These are phyloP conservation scores for Lucifuga dentata DNA, from an alignment of 2,113 vertebrate species.

Conservation along the genomic window DNA sequence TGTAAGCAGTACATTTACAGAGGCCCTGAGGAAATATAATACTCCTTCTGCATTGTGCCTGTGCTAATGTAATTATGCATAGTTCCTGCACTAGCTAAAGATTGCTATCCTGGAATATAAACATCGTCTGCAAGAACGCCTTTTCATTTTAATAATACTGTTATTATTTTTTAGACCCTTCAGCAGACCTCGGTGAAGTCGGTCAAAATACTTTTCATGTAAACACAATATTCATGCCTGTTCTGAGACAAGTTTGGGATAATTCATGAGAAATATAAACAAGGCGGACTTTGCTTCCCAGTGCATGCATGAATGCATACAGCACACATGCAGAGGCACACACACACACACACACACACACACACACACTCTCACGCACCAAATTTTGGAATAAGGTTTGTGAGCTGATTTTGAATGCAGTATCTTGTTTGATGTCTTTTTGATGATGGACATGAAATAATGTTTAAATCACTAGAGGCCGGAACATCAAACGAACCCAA, in stretches of 20 bases:
- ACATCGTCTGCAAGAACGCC: slow-evolving; percentile 62
- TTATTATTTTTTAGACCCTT: slow-evolving; percentile 6
- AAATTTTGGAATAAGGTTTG: slow-evolving; percentile 43
- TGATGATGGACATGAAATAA: slow-evolving; percentile 81
- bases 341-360: slow-evolving; percentile 1
- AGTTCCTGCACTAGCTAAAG: slow-evolving; percentile 65
- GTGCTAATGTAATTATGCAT: slow-evolving; percentile 78
- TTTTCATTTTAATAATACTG: slow-evolving; percentile 57
- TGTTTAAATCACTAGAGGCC: slow-evolving; percentile 77
- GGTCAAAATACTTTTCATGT: slow-evolving; percentile 31
- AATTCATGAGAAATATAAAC: slow-evolving; percentile 4
- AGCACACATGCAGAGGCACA: not conserved
- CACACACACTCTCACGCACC: not conserved
- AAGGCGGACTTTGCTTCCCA: too few species aligned
- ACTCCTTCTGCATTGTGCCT: slow-evolving; percentile 69
- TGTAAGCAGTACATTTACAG: slow-evolving; percentile 74
- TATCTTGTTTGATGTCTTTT: slow-evolving; percentile 80
- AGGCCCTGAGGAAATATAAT: slow-evolving; percentile 76
- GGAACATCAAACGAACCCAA: slow-evolving; percentile 76
- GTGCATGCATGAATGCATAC: too few species aligned
- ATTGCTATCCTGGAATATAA: slow-evolving; percentile 70
- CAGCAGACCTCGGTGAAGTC: not conserved
- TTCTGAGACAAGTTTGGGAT: slow-evolving; percentile 8
- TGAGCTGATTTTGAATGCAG: slow-evolving; percentile 72
- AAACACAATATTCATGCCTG: slow-evolving; percentile 37